These are phyloP conservation scores for Silurus lanzhouensis DNA, from an alignment of 2,797 vertebrate genomes.

Conservation along the genomic window DNA sequence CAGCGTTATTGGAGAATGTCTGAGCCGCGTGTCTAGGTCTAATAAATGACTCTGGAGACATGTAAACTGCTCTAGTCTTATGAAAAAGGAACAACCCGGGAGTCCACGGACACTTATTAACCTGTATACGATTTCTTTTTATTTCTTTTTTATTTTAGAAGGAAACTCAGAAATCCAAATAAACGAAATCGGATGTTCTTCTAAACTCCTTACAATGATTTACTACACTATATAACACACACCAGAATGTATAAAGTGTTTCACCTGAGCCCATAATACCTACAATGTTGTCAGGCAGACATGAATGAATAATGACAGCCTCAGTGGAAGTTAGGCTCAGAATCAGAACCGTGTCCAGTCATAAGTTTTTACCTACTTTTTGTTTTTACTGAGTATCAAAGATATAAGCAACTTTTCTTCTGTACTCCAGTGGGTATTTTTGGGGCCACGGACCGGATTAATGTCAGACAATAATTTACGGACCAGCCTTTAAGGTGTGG, in stretches of 20 bases:
- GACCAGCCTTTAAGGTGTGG: too few relatives aligned
- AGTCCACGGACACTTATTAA: conserved; percentile 8
- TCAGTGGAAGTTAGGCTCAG: neutral
- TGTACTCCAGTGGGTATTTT: too few relatives aligned
- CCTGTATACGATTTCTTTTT: neutral
- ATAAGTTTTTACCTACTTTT: too few relatives aligned
- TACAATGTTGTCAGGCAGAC: neutral
- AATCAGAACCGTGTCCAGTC: too few relatives aligned
- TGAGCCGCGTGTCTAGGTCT: conserved; percentile 2
- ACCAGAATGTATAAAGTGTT: neutral
- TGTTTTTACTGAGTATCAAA: too few relatives aligned
- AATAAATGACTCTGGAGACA: conserved; percentile 3
- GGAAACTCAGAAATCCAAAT: neutral
- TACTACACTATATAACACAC: neutral
- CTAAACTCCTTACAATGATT: neutral
- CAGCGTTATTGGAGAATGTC: neutral
- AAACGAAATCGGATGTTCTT: neutral
- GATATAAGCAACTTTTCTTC: too few relatives aligned
- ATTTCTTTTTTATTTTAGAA: neutral
- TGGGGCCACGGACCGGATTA: too few relatives aligned
- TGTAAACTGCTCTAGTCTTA: neutral
- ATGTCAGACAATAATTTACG: too few relatives aligned
- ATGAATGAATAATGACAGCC: neutral
- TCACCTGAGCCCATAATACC: neutral
- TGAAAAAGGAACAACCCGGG: neutral